These are phyloP conservation scores for Rhinopomastus cyanomelas DNA, from an alignment of 2,113 vertebrate genomes.

Conservation along the genomic window DNA sequence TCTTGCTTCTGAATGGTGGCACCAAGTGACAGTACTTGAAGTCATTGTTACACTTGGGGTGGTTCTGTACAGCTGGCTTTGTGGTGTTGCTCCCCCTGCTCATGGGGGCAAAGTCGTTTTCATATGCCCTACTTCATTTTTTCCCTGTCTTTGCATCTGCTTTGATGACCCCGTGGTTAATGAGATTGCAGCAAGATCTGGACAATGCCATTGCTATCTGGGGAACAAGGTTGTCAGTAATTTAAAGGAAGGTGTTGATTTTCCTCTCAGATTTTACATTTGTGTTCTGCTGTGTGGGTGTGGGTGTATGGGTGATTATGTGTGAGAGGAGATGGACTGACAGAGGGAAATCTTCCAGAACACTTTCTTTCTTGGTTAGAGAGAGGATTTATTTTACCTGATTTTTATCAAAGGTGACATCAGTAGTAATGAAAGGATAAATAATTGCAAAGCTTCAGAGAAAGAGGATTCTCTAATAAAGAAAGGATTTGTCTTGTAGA, in stretches of 20 bases:
- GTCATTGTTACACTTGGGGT: neutral
- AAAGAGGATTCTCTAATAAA: constrained; percentile 29
- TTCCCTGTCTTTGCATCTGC: neutral
- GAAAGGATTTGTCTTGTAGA: constrained; percentile 16
- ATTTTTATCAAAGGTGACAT: constrained; percentile 34
- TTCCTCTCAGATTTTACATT: neutral
- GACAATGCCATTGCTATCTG: neutral
- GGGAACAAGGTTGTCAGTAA: neutral
- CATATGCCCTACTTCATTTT: neutral
- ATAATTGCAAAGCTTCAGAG: constrained; percentile 18
- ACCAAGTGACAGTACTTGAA: neutral
- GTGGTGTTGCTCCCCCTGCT: neutral
- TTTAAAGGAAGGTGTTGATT: neutral
- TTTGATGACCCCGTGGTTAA: neutral
- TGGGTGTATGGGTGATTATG: neutral
- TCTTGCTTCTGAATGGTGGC: neutral
- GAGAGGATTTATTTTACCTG: neutral
- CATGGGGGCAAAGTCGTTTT: neutral
- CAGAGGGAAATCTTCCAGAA: neutral
- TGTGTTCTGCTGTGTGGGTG: neutral
- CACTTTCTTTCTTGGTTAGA: neutral
- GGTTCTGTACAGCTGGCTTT: neutral
- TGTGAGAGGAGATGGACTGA: neutral
- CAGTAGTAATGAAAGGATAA: constrained; percentile 18
- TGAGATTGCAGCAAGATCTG: neutral